Evolutionary conservation across 2,797 vertebrate genomes (phyloP), one percentile per base, ranked within the genome.

Genomic region (Eurystomus glaucurus): DNA sequence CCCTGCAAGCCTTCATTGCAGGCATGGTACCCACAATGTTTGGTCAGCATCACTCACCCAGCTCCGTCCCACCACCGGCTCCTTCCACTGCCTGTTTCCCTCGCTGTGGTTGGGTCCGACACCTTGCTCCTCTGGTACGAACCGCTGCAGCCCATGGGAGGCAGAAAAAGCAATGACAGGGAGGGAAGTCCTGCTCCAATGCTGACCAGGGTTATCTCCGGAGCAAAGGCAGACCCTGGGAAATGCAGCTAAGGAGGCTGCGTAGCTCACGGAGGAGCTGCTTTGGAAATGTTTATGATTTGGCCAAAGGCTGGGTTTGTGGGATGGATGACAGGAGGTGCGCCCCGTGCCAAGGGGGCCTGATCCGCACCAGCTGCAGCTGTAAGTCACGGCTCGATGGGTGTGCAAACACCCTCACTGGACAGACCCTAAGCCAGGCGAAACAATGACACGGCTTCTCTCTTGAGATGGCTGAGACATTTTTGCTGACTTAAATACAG

Each of bases 251-350:
- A 0, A 72, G 41, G 77, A 9, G 54, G 60, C 31, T 31, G 70
- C 2, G 8, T 10, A 2, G 46, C 65, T 72, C 62, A 3, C 4
- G 0, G 39, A 51, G 46, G 55, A 88, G 69, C 39, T 21, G 0
- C 69, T 89, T 51, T 2, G 1, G 23, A 23, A 81, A 95, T 94
- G 70, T 94, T 81, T 71, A 71, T 6, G 93, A 8, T 50, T 75
- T 54, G 87, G 76, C 83, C 92, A 15, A 41, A 71, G 83, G 79
- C 65, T 88, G 89, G 60, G 91, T 64, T 72, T 68, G 91, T 31
- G 81, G 93, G 64, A 85, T 93, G 84, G 4, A 11, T 41, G 89
- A 22, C 79, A 57, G 65, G 65, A 76, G 61, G 9, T 31, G 81
- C 8, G 55, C 89, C 62, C 93, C 0, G 18, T 43, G 85, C 91